Conservation (phyloP, 2,113 vertebrate species). For the Castor canadensis region DNA sequence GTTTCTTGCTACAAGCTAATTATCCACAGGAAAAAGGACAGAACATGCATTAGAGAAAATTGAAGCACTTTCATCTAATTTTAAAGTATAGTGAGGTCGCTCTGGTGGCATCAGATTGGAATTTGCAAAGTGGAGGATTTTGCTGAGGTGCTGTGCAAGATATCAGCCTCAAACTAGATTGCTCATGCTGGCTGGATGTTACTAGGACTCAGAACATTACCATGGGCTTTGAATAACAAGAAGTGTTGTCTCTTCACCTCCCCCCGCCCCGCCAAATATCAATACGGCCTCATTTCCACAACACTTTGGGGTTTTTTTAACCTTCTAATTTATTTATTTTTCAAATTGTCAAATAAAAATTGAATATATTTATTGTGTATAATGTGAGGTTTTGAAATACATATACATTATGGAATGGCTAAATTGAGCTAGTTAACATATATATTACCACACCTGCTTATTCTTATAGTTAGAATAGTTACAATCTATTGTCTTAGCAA, state of each 20-base stretch:
- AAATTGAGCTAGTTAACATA: background rate
- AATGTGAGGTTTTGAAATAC: background rate
- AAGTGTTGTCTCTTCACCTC: background rate
- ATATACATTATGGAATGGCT: background rate
- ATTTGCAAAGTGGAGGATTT: slow-evolving; percentile 25
- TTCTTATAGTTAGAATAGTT: background rate
- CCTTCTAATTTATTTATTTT: background rate
- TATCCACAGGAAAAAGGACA: slow-evolving; percentile 5
- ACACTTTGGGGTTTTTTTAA: background rate
- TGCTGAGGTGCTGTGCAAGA: background rate
- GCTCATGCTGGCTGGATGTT: background rate
- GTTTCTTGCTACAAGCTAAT: slow-evolving; percentile 48
- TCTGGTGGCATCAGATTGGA: background rate
- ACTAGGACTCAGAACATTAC: background rate
- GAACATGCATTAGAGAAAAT: slow-evolving; percentile 48
- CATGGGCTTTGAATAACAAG: background rate
- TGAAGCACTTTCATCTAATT: slow-evolving; percentile 42
- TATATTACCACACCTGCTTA: background rate
- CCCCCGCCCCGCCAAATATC: background rate
- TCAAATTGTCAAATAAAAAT: background rate
- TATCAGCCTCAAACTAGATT: background rate
- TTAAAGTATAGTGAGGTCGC: slow-evolving; percentile 33
- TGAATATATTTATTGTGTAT: background rate
- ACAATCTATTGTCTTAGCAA: background rate
- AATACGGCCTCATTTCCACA: background rate